Evolutionary conservation across 2,888 invertebrate species (phyloP).

Genomic region (Pterobdella sp.): DNA sequence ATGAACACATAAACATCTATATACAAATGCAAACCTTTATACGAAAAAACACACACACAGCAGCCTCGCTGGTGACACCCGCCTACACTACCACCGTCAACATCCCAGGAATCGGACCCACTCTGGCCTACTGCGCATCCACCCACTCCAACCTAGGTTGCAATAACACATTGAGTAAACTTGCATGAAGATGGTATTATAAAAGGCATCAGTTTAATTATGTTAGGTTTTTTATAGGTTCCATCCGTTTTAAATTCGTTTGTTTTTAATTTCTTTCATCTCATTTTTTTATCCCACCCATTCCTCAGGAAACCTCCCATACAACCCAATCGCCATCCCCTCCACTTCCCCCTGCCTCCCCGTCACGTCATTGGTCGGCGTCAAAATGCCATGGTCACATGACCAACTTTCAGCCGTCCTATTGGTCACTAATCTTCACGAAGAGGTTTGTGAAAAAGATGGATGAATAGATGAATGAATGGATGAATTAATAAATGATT

Average conservation of each 20-base stretch:
- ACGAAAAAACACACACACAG: too few species aligned
- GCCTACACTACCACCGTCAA: slow-evolving; percentile 30
- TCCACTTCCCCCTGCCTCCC: slow-evolving; percentile 26
- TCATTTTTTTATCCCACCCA: not conserved
- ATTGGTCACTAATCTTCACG: slow-evolving; percentile 29
- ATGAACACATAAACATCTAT: too few species aligned
- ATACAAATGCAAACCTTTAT: too few species aligned
- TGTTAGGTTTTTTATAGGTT: too few species aligned
- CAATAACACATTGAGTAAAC: too few species aligned
- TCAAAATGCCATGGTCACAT: slow-evolving; percentile 29
- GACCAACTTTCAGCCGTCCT: slow-evolving; percentile 53
- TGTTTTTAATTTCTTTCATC: too few species aligned
- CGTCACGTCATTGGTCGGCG: slow-evolving; percentile 21
- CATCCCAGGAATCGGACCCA: slow-evolving; percentile 31
- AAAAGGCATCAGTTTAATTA: too few species aligned
- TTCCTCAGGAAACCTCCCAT: slow-evolving; percentile 25
- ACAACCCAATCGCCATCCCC: slow-evolving; percentile 26
- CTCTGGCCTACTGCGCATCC: slow-evolving; percentile 31
- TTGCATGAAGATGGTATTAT: too few species aligned
- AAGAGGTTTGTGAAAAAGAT: slow-evolving; percentile 18
- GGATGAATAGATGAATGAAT: not conserved
- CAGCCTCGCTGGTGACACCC: slow-evolving; percentile 25
- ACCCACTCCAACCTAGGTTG: slow-evolving; percentile 24
- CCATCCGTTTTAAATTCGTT: too few species aligned
- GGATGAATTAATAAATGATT: not conserved